These are phyloP conservation scores for Micrasema minimum DNA, from an alignment of 1,140 invertebrate genomes.

Conservation along the genomic window DNA sequence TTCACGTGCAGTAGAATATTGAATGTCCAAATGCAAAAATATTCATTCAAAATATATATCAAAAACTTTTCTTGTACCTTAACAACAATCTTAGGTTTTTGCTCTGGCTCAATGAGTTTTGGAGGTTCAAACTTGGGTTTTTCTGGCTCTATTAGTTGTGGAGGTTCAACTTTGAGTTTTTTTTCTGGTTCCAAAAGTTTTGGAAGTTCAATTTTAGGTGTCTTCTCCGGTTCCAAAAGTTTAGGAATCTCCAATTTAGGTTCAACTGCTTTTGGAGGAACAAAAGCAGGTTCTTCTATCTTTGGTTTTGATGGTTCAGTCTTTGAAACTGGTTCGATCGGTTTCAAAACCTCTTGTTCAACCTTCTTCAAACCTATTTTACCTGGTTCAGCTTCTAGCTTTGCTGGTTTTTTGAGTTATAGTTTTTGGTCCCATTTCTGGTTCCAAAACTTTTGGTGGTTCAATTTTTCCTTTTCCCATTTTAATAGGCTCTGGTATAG, in stretches of 20 bases:
- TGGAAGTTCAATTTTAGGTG: background rate
- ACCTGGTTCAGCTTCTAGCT: slow-evolving; percentile 6
- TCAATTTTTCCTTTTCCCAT: background rate
- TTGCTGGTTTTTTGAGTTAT: background rate
- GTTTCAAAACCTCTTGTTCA: background rate
- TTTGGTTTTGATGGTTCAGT: slow-evolving; percentile 1
- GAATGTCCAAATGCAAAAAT: no score
- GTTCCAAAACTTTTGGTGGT: slow-evolving; percentile 8
- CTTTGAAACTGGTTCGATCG: background rate
- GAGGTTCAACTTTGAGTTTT: background rate
- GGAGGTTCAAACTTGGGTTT: slow-evolving; percentile 16
- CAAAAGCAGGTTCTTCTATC: background rate
- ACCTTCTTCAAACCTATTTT: slow-evolving; percentile 5
- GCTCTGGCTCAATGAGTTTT: slow-evolving; percentile 23
- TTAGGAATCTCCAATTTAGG: background rate
- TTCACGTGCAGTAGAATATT: no score
- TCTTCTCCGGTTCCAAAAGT: background rate
- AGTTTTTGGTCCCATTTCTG: background rate
- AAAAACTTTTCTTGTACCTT: slow-evolving; percentile 25
- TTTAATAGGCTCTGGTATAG: slow-evolving; percentile 11
- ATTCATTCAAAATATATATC: no score
- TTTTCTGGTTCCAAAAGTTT: slow-evolving; percentile 20
- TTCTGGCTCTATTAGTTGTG: background rate
- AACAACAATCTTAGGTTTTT: slow-evolving; percentile 17
- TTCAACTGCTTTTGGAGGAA: background rate